These are phyloP conservation scores for Cheilosia urbana DNA, from an alignment of 2,888 invertebrate genomes.

Conservation along the genomic window DNA sequence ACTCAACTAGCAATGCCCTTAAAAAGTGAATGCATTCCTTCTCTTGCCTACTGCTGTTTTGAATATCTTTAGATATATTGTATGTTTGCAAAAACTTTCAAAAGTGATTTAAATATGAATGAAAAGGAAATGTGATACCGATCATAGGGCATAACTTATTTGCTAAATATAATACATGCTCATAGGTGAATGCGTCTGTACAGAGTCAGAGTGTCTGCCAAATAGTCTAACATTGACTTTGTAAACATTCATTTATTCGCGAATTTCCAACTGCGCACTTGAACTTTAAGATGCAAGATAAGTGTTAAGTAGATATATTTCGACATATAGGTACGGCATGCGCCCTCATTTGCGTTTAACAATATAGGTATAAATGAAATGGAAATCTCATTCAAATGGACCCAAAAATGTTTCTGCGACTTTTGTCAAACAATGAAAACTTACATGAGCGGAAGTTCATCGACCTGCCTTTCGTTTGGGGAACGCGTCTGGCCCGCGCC, in stretches of 20 bases:
- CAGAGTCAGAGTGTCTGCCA: neutral
- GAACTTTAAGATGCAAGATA: constrained; percentile 4
- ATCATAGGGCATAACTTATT: neutral
- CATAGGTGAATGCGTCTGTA: neutral
- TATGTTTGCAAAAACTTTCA: too few relatives aligned
- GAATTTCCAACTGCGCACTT: constrained; percentile 23
- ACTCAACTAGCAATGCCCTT: too few relatives aligned
- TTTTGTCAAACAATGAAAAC: neutral
- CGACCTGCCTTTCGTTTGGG: constrained; percentile 31
- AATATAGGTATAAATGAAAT: neutral
- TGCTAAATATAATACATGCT: neutral
- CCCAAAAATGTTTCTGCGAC: neutral
- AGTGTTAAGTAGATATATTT: neutral
- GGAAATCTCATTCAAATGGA: neutral
- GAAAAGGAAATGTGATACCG: neutral
- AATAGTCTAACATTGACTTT: neutral
- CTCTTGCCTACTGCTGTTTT: too few relatives aligned
- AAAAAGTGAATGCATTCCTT: too few relatives aligned
- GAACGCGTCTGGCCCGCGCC: neutral
- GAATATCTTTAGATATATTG: too few relatives aligned
- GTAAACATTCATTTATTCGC: neutral
- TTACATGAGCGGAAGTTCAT: constrained; percentile 29
- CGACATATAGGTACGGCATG: too few relatives aligned
- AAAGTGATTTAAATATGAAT: neutral
- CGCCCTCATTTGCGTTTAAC: neutral